Evolutionary conservation across 1,140 invertebrate species (phyloP), one percentile per base, ranked within the genome.

Genomic region (Ericerus pela): DNA sequence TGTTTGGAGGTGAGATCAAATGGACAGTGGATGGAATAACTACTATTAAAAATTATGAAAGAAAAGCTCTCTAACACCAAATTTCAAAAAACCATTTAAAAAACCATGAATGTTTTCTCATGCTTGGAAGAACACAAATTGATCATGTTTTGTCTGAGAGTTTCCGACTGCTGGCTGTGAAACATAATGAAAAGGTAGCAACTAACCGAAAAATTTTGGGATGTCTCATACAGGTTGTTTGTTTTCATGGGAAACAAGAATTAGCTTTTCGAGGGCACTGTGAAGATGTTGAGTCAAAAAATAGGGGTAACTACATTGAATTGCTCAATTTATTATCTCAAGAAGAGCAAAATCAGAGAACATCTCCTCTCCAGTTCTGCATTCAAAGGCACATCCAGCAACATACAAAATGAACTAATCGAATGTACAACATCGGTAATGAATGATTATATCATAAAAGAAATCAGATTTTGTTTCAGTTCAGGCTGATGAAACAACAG

Each of bases 371-470:
- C n/a, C n/a, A n/a, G n/a, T n/a, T n/a, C 65, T 28, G 61, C 65
- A 27, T 67, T 68, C 61, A 64, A 62, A 62, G 66, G 62, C 36
- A 58, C 58, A 22, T 67, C 62, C n/a, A 64, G 62, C 53, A 54
- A 43, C 11, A 67, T 68, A 38, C 63, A 66, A 60, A 67, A 67
- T 53, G 67, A 69, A 41, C 30, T 67, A n/a, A 60, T 69, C 47
- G 57, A 66, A n/a, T 61, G 55, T 33, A 65, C 67, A 30, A 53
- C 66, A 10, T 56, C 54, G 20, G 62, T 67, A 8, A 61, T 60
- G 54, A 56, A 62, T 8, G 59, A 64, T 54, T 29, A 64, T 58
- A 65, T 68, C 31, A 55, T 26, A 29, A 53, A 56, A 37, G 61
- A 68, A 64, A 65, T 69, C 61, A 28, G 36, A 53, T 16, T 67